These are phyloP conservation scores for Cyphomyrus discorhynchus DNA, from an alignment of 2,113 vertebrate genomes.

Conservation along the genomic window DNA sequence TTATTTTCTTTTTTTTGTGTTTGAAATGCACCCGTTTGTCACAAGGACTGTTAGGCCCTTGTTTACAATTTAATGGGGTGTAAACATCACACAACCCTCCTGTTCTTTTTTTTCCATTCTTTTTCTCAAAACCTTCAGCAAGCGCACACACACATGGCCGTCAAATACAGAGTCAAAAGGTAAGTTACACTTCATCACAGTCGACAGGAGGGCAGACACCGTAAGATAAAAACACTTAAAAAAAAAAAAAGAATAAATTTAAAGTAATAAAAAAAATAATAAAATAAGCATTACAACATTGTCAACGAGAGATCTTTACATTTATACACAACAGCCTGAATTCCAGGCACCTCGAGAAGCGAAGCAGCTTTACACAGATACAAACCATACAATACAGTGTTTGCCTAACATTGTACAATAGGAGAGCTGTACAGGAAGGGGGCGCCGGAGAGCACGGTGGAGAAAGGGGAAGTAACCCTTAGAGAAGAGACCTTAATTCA, in stretches of 20 bases:
- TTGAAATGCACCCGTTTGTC: conserved; percentile 42
- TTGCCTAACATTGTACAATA: conserved; percentile 49
- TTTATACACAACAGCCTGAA: conserved; percentile 65
- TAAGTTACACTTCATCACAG: conserved; percentile 51
- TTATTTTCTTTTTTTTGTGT: conserved; percentile 39
- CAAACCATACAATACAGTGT: conserved; percentile 49
- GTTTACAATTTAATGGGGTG: neutral
- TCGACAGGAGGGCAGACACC: conserved; percentile 45
- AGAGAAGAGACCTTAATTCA: neutral
- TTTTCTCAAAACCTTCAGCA: conserved; percentile 46
- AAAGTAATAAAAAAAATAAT: conserved; percentile 52
- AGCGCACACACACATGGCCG: conserved; percentile 52
- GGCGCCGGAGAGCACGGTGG: neutral
- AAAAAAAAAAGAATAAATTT: conserved; percentile 29
- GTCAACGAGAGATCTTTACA: conserved; percentile 64
- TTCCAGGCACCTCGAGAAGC: conserved; percentile 62
- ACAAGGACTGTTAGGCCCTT: conserved; percentile 40
- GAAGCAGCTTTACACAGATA: conserved; percentile 41
- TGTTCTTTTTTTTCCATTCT: conserved; percentile 26
- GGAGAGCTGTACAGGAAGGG: conserved; percentile 30
- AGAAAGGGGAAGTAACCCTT: neutral
- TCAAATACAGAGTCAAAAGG: conserved; percentile 49
- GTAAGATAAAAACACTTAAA: conserved; percentile 47
- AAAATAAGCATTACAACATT: conserved; percentile 58
- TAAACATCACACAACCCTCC: conserved; percentile 36